A percentile compares a stretch with the other conserved stretches of the same genome.
phyloP scores from a whole-genome alignment of 2,113 vertebrate species.

The Syngnathus typhle region DNA sequence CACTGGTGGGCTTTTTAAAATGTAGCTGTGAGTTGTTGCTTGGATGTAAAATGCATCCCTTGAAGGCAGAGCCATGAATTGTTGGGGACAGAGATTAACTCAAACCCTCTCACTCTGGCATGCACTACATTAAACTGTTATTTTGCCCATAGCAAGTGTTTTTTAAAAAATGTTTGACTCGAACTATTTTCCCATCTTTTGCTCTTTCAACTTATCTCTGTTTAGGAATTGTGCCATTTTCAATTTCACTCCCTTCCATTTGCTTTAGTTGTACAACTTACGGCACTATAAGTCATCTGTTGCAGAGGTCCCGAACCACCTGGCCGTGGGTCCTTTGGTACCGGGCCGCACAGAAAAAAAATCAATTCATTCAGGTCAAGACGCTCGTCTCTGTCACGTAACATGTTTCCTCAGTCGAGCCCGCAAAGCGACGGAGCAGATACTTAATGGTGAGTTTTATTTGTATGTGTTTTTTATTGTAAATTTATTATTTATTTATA shows the following conservation, averaged over 20 bases:
- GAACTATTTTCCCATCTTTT: background rate
- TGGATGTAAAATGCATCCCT: conserved; percentile 31
- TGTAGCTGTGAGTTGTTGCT: conserved; percentile 20
- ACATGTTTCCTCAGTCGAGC: no score
- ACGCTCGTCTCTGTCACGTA: no score
- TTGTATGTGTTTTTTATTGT: no score
- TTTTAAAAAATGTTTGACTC: conserved; percentile 5
- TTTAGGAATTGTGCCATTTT: background rate
- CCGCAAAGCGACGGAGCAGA: no score
- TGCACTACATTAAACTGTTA: conserved; percentile 25
- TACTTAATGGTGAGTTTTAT: no score
- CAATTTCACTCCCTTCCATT: background rate
- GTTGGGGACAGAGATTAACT: conserved; percentile 21
- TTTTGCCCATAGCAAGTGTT: conserved; percentile 9
- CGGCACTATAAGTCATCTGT: conserved; percentile 17
- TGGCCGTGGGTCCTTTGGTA: no score
- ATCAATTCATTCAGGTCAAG: no score
- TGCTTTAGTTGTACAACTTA: conserved; percentile 25
- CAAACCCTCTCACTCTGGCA: conserved; percentile 5
- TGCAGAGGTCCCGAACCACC: no score
- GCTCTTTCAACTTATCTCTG: background rate
- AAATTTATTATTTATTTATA: no score
- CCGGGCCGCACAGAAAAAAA: no score
- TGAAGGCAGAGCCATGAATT: conserved; percentile 30
- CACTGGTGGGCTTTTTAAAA: conserved; percentile 39